Evolutionary conservation across 2,113 vertebrate species (phyloP), one percentile per base, ranked within the genome.

Genomic region (Platysternon megacephalum): DNA sequence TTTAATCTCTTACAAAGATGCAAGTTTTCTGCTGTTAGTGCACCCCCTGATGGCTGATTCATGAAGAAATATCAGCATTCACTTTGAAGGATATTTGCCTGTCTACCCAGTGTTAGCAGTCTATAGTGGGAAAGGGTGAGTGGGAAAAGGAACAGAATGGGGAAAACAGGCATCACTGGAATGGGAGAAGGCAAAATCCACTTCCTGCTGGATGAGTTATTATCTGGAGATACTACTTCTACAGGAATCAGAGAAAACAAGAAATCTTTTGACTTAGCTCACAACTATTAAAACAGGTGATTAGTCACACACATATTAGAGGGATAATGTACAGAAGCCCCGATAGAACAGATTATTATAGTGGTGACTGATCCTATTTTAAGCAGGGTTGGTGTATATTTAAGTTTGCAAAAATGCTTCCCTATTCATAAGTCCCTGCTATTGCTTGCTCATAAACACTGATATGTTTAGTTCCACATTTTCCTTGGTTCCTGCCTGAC

Each of bases 101-200:
- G 42, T 44, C 24, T 76, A 0, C n/a, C 1, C 49, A 0, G 46
- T 21, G 32, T 68, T 72, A 85, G 53, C 79, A 84, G 35, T 21
- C 0, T 2, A 68, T 0, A 68, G 56, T 86, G 68, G 16, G 26
- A 21, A 86, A 48, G 39, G 68, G 51, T 0, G 4, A 84, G 0
- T 0, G 53, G 88, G 55, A n/a, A 51, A 85, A 86, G n/a, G n/a
- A 72, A 72, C 19, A 72, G 19, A 72, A 72, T 39, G n/a, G 65
- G n/a, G 65, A 39, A 72, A 72, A 72, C 35, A 72, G 35, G 35
- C 8, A 72, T 72, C 65, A 72, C 65, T 72, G 65, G 32, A 72
- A 72, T 21, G 65, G 65, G 32, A 39, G 17, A 39, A 72, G n/a
- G 35, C 65, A 72, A 72, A n/a, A 39, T 72, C 35, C 65, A 72